phyloP scores from a whole-genome alignment of 2,797 vertebrate genomes.

The Alca torda region DNA sequence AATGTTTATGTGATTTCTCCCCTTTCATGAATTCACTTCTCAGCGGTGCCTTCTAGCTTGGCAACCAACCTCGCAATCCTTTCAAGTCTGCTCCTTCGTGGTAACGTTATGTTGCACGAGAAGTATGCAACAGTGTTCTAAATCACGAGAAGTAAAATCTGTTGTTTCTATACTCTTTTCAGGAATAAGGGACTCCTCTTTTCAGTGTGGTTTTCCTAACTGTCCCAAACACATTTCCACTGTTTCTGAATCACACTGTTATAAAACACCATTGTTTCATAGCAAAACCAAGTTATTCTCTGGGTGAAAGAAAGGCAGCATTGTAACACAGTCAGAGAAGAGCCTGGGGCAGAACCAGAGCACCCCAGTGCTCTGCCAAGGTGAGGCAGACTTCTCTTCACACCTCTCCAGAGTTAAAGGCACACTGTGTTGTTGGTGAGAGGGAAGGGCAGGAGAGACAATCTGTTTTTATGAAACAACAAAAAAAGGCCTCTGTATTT shows the following conservation, averaged over 20 bases:
- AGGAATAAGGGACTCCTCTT: neutral
- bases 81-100: neutral
- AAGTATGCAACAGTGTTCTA: neutral
- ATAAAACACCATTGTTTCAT: neutral
- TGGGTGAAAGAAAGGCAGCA: neutral
- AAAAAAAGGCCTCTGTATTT: neutral
- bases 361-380: neutral
- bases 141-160: neutral
- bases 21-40: neutral
- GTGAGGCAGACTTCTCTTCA: neutral
- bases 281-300: neutral
- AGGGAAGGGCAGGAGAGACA: neutral
- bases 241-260: neutral
- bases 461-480: neutral
- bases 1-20: neutral
- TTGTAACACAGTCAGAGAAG: neutral
- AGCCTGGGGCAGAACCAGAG: neutral
- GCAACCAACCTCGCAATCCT: rapidly evolving
- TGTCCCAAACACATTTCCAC: neutral
- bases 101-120: neutral
- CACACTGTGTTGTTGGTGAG: neutral
- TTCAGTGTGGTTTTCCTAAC: neutral
- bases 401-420: neutral
- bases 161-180: neutral
- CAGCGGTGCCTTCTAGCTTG: neutral